Evolutionary conservation across 2,113 vertebrate species (phyloP).

Genomic region (Arizona elegans): DNA sequence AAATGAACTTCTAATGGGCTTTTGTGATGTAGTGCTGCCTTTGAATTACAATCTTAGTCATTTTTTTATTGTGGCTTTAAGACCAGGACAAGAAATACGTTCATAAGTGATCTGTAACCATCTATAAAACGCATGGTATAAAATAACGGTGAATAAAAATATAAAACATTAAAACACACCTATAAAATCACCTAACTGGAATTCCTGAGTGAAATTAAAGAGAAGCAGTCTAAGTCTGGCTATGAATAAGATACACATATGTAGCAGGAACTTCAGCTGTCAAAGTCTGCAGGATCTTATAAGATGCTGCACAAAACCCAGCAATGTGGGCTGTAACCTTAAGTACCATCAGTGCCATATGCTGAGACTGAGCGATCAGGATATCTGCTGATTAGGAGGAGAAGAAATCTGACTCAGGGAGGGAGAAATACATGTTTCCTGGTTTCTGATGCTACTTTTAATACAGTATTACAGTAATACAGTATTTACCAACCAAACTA

Average conservation of each 20-base stretch:
- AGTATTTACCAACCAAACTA: background rate
- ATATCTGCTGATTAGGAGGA: background rate
- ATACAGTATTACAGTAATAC: background rate
- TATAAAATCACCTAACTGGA: background rate
- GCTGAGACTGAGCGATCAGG: background rate
- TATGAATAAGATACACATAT: background rate
- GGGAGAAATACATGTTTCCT: background rate
- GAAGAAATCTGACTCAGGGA: background rate
- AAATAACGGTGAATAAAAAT: background rate
- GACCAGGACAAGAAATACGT: background rate
- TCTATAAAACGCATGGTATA: background rate
- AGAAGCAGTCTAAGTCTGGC: background rate
- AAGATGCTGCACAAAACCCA: background rate
- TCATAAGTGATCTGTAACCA: background rate
- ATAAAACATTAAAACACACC: background rate
- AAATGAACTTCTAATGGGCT: background rate
- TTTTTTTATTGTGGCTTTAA: background rate
- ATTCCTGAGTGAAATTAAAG: background rate
- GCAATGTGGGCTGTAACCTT: background rate
- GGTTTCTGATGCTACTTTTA: background rate
- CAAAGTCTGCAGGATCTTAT: background rate
- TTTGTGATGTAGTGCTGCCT: background rate
- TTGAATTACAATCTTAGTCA: background rate
- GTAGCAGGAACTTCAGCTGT: background rate
- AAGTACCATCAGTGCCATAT: background rate